A percentile compares a stretch with the other conserved stretches of the same genome.
Evolutionary conservation across 2,888 invertebrate species (phyloP).

Genomic region (Catocala nupta): DNA sequence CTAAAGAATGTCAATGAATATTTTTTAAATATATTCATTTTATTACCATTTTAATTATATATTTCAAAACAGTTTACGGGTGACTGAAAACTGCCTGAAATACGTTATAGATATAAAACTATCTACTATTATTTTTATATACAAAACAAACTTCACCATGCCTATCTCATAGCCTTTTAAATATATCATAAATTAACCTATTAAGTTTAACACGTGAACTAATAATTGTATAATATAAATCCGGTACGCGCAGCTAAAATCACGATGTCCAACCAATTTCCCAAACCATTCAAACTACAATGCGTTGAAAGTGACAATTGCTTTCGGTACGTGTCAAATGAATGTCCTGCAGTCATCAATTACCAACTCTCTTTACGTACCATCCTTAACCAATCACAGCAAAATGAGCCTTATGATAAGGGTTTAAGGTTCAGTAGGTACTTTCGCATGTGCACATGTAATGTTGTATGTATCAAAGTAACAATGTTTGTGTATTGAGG

Average conservation of each 20-base stretch:
- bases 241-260: conserved; percentile 65
- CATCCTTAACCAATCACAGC: conserved; percentile 8
- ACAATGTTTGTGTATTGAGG: conserved; percentile 77
- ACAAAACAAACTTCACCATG: no score
- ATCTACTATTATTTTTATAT: no score
- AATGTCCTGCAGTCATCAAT: conserved; percentile 72
- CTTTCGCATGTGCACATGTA: not conserved
- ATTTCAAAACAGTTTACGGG: no score
- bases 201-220: conserved; percentile 13
- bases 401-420: conserved; percentile 42
- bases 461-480: conserved; percentile 53
- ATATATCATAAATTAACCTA: conserved; percentile 3
- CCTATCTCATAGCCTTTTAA: no score
- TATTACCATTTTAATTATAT: no score
- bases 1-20: no score
- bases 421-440: conserved; percentile 6
- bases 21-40: no score
- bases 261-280: conserved; percentile 69
- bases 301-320: conserved; percentile 70
- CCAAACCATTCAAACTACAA: conserved; percentile 59
- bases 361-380: conserved; percentile 37
- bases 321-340: conserved; percentile 80
- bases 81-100: no score
- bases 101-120: no score
- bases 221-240: conserved; percentile 59